phyloP scores from a whole-genome alignment of 2,888 invertebrate genomes.

The Cryptus armator region DNA sequence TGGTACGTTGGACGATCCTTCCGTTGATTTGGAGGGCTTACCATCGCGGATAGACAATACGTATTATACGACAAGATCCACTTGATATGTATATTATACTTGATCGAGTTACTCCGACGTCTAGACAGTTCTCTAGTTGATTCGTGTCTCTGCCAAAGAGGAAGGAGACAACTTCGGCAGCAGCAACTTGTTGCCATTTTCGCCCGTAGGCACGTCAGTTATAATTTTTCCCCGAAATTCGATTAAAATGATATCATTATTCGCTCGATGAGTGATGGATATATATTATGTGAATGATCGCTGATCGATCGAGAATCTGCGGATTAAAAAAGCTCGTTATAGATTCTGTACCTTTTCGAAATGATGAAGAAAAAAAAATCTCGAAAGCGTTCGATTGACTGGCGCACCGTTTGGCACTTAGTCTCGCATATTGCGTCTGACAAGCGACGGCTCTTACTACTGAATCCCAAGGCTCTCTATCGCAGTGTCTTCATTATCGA shows the following conservation, averaged over 20 bases:
- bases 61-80: not conserved
- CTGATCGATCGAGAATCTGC: too few species aligned
- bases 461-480: not conserved
- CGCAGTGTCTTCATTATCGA: not conserved
- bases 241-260: too few species aligned
- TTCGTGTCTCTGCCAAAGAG: not conserved
- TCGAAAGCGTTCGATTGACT: not conserved
- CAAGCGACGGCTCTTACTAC: not conserved
- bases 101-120: not conserved
- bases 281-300: too few species aligned
- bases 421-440: constrained; percentile 9
- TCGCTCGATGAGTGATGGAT: too few species aligned
- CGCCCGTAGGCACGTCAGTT: not conserved
- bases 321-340: too few species aligned
- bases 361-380: not conserved
- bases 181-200: constrained; percentile 1
- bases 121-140: not conserved
- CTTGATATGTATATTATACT: not conserved
- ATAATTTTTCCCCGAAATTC: not conserved
- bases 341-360: too few species aligned
- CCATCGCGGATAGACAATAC: not conserved
- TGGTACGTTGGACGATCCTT: too few species aligned
- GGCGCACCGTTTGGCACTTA: not conserved
- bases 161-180: not conserved
- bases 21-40: not conserved